phyloP scores from a whole-genome alignment of 2,888 invertebrate genomes.

The Strigamia transsilvanica region DNA sequence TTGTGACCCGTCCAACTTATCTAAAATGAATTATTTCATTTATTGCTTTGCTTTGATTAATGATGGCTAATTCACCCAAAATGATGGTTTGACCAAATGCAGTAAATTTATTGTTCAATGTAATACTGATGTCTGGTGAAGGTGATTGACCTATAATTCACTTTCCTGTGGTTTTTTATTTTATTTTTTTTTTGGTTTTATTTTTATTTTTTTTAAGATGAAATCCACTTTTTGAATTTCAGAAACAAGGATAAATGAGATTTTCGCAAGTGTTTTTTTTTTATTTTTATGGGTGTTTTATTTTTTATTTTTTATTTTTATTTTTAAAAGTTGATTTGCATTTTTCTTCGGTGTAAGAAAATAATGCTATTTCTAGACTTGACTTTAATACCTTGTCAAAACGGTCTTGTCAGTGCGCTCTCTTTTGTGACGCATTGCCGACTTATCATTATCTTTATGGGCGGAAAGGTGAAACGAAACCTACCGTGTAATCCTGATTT shows the following conservation, averaged over 20 bases:
- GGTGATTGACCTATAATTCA: not conserved
- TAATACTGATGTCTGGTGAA: no score
- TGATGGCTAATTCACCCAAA: not conserved
- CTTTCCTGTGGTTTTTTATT: no score
- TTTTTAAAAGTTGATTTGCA: not conserved
- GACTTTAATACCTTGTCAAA: no score
- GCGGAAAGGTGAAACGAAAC: slow-evolving; percentile 24
- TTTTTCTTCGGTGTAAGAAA: not conserved
- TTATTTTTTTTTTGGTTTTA: no score
- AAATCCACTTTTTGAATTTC: no score
- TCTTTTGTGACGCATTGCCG: not conserved
- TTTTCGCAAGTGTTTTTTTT: not conserved
- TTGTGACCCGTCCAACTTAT: not conserved
- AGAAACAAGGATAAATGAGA: no score
- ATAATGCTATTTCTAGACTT: not conserved
- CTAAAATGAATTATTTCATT: not conserved
- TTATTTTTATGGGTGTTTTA: no score
- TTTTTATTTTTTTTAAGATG: no score
- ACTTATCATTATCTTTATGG: slow-evolving; percentile 36
- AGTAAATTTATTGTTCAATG: no score
- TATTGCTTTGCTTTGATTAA: slow-evolving; percentile 3
- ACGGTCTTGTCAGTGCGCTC: not conserved
- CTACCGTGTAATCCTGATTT: not conserved
- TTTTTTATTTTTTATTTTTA: not conserved
- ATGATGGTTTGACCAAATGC: no score